A percentile compares a stretch with the other conserved stretches of the same genome.
Evolutionary conservation across 1,140 invertebrate species (phyloP).

Genomic region (Drosophila miranda): DNA sequence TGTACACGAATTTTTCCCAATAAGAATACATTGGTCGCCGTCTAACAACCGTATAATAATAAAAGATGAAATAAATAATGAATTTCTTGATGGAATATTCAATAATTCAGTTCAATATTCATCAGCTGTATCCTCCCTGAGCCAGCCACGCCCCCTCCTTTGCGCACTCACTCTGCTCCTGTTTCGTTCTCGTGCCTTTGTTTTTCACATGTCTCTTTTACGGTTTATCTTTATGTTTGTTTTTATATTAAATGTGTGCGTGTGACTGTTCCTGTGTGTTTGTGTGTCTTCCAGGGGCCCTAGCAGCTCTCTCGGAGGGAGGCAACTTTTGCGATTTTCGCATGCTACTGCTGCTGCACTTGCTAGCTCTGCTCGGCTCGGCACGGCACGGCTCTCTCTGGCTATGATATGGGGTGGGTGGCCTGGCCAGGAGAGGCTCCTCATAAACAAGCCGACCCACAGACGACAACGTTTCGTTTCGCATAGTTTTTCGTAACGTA

Average conservation of each 20-base stretch:
- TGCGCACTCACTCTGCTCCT: conserved; percentile 46
- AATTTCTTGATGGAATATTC: neutral
- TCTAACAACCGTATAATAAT: conserved; percentile 23
- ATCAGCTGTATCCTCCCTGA: conserved; percentile 6
- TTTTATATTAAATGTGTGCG: conserved; percentile 50
- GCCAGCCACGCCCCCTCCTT: conserved; percentile 54
- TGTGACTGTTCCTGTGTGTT: conserved; percentile 13
- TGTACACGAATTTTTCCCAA: conserved; percentile 72
- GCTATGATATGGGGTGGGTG: neutral
- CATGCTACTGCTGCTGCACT: conserved; percentile 54
- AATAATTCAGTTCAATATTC: conserved; percentile 29
- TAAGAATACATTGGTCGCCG: conserved; percentile 47
- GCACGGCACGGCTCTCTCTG: conserved; percentile 5
- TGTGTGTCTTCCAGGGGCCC: conserved; percentile 29
- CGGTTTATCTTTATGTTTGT: conserved; percentile 78
- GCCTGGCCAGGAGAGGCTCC: conserved; percentile 38
- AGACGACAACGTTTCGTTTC: conserved; percentile 21
- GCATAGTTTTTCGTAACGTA: conserved; percentile 67
- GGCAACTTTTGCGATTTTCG: conserved; percentile 56
- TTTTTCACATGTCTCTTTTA: conserved; percentile 75
- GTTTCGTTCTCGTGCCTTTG: conserved; percentile 57
- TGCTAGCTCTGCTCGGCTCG: conserved; percentile 29
- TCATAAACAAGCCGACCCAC: conserved; percentile 62
- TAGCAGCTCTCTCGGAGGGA: conserved; percentile 13
- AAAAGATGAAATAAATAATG: neutral